Evolutionary conservation across 2,113 vertebrate genomes (phyloP), one percentile per base, ranked within the genome.

Genomic region (Nanorana parkeri): DNA sequence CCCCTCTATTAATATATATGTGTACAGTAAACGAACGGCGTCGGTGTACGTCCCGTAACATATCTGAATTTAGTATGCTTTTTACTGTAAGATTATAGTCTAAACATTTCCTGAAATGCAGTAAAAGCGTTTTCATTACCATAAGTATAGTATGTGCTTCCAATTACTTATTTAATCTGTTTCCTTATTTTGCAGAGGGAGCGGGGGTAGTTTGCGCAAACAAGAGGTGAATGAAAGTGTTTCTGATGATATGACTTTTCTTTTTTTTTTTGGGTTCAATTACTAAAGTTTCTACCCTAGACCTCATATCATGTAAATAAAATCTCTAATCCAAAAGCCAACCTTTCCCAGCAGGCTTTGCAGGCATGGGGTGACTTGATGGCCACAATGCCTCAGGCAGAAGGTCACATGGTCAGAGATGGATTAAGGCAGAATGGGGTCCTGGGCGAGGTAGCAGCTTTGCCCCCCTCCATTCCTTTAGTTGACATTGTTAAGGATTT

Each of bases 81-180:
- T 61, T 75, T 75, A 28, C 72, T 61, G 72, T 36, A 75, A 75
- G 72, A 61, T 75, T 60, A 75, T 60, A 75, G 55, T n/a, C 56
- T 61, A 17, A 19, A 55, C 28, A 73, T 60, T 75, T 60, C 55
- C 72, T 10, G 72, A 75, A 75, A 75, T 56, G 29, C 32, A 60
- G 28, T 29, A 75, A 29, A 75, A 60, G 72, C 21, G 61, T 41
- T 75, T 75, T 75, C 55, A 75, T 75, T 60, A 75, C 72, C 55
- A 60, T 75, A 75, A 75, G 55, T 75, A 41, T 32, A 75, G 36
- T 75, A 60, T 21, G 26, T 60, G 26, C 29, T 74, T 74, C 58
- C 51, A 51, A 74, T 74, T 74, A 74, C 54, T 58, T 54, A 58
- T 17, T 55, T 36, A 74, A 74, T 73, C 54, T 74, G 55, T 74